A percentile compares a stretch with the other conserved stretches of the same genome.
These are phyloP conservation scores for Ephydatia muelleri DNA, from an alignment of 37 sponge, comb jelly and placozoan species.

Conservation along the genomic window DNA sequence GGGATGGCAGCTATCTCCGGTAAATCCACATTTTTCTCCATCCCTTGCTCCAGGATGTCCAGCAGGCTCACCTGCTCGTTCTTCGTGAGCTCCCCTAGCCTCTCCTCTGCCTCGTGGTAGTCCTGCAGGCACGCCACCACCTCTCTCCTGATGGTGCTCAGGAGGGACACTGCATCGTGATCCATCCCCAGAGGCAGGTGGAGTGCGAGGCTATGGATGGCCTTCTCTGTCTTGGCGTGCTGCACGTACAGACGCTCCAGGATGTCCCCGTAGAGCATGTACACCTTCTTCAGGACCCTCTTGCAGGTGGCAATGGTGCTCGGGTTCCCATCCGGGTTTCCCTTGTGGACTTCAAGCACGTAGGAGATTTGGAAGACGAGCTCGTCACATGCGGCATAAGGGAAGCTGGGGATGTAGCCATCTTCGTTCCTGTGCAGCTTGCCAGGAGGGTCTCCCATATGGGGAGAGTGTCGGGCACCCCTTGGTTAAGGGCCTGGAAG, in stretches of 20 bases:
- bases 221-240: slow-evolving; percentile 35
- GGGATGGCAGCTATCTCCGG: background rate
- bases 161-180: slow-evolving; percentile 27
- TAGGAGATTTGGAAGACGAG: slow-evolving; percentile 55
- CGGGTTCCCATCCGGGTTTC: background rate
- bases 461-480: slow-evolving; percentile 55
- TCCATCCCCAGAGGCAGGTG: slow-evolving; percentile 62
- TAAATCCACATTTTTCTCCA: background rate
- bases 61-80: slow-evolving; percentile 18
- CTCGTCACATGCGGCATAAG: slow-evolving; percentile 63
- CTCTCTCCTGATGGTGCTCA: slow-evolving; percentile 54
- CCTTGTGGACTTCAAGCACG: slow-evolving; percentile 27
- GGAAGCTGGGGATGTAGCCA: slow-evolving; percentile 65
- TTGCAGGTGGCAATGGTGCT: slow-evolving; percentile 31
- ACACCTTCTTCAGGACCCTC: slow-evolving; percentile 67
- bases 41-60: background rate
- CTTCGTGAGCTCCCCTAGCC: slow-evolving; percentile 25
- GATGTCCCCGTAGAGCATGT: slow-evolving; percentile 73
- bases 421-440: slow-evolving; percentile 72
- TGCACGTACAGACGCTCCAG: slow-evolving; percentile 39
- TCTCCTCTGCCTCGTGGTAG: slow-evolving; percentile 43
- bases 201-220: slow-evolving; percentile 51
- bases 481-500: slow-evolving; percentile 53
- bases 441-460: slow-evolving; percentile 74
- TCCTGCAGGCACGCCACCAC: slow-evolving; percentile 58